Percentiles rank a stretch among this genome's conserved stretches.
These are phyloP conservation scores for Chironomus tepperi DNA, from an alignment of 1,140 invertebrate genomes.

Conservation along the genomic window DNA sequence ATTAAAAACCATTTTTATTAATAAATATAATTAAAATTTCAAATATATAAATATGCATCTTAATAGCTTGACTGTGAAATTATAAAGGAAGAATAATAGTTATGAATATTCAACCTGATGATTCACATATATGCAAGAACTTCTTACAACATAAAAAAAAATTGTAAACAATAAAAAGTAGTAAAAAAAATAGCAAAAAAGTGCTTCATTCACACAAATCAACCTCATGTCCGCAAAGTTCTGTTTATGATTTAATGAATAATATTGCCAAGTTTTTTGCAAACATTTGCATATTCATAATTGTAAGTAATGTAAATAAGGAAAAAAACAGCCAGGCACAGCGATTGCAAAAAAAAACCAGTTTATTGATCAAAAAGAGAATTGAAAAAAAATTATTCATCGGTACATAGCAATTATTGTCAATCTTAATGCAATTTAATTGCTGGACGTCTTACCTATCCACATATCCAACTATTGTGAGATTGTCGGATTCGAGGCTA, in stretches of 20 bases:
- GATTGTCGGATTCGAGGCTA: too few relatives aligned
- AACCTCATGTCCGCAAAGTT: neutral
- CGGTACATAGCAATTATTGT: neutral
- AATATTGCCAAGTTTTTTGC: neutral
- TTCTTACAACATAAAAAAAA: neutral
- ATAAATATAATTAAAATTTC: too few relatives aligned
- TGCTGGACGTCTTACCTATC: too few relatives aligned
- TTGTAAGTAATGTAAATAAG: neutral
- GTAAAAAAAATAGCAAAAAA: neutral
- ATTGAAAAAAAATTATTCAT: neutral
- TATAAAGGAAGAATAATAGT: too few relatives aligned
- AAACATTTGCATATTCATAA: neutral
- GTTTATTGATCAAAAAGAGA: neutral
- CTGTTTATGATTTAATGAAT: neutral
- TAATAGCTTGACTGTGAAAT: too few relatives aligned
- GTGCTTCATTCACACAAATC: slow-evolving; percentile 3
- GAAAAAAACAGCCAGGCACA: neutral
- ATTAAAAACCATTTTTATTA: too few relatives aligned
- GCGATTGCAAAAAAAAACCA: neutral
- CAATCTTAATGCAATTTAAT: neutral
- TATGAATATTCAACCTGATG: too few relatives aligned
- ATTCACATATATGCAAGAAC: too few relatives aligned
- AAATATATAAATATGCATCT: too few relatives aligned
- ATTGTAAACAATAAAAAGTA: neutral
- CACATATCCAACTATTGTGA: too few relatives aligned